Base-by-base conservation (phyloP, 2,113 vertebrate species). In the Spea multiplicata region DNA sequence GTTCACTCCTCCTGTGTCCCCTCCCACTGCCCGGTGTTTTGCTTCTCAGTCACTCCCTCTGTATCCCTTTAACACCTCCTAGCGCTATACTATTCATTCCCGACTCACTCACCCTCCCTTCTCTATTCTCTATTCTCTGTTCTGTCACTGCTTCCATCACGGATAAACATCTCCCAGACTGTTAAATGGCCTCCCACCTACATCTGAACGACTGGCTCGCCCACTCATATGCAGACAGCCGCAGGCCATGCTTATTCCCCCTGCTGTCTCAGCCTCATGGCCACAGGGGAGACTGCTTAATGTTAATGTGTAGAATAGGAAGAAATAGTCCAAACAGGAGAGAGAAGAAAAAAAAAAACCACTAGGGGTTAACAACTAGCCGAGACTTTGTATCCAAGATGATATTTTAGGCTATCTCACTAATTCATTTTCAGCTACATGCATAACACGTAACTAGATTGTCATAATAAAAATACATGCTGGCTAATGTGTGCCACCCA, bases 221-320 rank as follows among this genome's bases (percentile, higher is more conserved):
- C 47, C 66, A 44, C 50, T 9, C 44, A 14, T 8, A 30, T 48
- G 6, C 75, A 71, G 55, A 71, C 67, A 68, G 65, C 66, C 48
- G 66, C 61, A 30, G n/a, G n/a, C 47, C n/a, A 10, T 2, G 5
- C 9, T 9, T 14, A 50, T 13, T 66, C 13, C 16, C 45, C 53
- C 62, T 5, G 9, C 17, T 45, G 47, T 53, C 49, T 53, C 62
- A 64, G 76, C 76, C 68, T 52, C 47, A 71, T 67, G 67, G 55
- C 66, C 55, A 14, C 53, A 44, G 62, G 67, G 75, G 67, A 70
- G 75, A 71, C 75, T 71, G 67, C n/a, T 17, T 14, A 57, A 16
- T 76, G 65, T 46, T 52, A 1, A 45, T 16, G 16, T 49, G 46
- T 67, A 44, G 9, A 52, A 10, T 52, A 13, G 66, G 9, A 67